A percentile compares a stretch with the other conserved stretches of the same genome.
Evolutionary conservation across 2,888 invertebrate genomes (phyloP).

Genomic region (Cryptops parisi): DNA sequence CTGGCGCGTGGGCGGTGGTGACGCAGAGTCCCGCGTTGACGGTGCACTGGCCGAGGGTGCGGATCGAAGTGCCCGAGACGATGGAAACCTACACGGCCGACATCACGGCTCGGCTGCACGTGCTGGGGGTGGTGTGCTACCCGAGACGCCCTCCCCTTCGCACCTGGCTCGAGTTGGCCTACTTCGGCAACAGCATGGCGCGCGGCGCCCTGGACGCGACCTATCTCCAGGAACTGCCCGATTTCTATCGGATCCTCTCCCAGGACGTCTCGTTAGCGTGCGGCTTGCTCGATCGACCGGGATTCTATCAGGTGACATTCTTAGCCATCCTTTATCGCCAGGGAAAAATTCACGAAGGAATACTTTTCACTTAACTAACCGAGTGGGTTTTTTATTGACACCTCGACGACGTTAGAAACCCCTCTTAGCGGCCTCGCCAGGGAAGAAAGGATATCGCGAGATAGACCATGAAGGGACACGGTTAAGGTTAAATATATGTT

Average conservation of each 20-base stretch:
- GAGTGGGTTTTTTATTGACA: too few species aligned
- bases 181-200: not conserved
- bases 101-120: constrained; percentile 6
- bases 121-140: constrained; percentile 10
- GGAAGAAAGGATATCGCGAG: too few species aligned
- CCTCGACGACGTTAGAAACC: too few species aligned
- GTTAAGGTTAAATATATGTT: too few species aligned
- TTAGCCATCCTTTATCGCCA: not conserved
- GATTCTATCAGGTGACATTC: constrained; percentile 1
- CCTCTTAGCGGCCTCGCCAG: too few species aligned
- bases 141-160: not conserved
- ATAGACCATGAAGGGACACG: too few species aligned
- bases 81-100: constrained; percentile 13
- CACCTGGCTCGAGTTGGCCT: constrained; percentile 11
- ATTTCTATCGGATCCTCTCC: constrained; percentile 8
- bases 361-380: too few species aligned
- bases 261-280: constrained; percentile 3
- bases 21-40: constrained; percentile 1
- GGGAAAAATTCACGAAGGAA: too few species aligned
- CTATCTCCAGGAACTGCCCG: constrained; percentile 6
- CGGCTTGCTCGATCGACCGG: constrained; percentile 8
- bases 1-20: not conserved
- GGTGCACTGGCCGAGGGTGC: constrained; percentile 6
- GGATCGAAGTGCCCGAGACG: constrained; percentile 1
- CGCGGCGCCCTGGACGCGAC: not conserved